Conservation (phyloP, 2,797 vertebrate genomes). For the Diceros bicornis region DNA sequence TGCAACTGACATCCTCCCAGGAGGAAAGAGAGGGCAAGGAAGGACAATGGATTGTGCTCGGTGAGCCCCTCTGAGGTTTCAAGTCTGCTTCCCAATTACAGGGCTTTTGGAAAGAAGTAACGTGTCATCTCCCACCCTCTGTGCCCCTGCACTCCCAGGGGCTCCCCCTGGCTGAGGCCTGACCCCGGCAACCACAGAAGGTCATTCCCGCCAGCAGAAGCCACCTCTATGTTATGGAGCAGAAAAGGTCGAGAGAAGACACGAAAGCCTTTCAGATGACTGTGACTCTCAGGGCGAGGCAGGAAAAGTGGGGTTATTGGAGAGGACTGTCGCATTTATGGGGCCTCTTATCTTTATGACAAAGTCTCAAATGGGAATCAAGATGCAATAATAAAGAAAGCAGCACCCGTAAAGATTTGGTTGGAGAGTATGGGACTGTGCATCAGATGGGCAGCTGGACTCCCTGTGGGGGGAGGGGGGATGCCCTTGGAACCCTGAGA, state of each 20-base stretch:
- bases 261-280: background rate
- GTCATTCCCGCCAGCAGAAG: background rate
- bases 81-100: background rate
- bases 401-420: background rate
- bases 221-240: background rate
- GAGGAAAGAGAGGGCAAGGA: background rate
- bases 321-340: constrained; percentile 69
- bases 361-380: background rate
- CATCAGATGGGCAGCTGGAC: background rate
- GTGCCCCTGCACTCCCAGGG: rapidly evolving
- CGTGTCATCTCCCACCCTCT: background rate
- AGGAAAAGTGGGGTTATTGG: background rate
- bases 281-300: rapidly evolving
- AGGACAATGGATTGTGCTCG: background rate
- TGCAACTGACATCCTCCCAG: background rate
- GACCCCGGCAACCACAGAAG: background rate
- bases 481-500: background rate
- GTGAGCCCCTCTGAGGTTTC: background rate
- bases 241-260: background rate
- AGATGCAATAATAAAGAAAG: background rate
- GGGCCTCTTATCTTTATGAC: constrained; percentile 76
- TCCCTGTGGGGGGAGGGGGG: rapidly evolving
- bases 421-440: background rate
- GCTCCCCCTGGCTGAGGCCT: background rate
- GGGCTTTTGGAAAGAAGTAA: background rate